Conservation (phyloP, 2,888 invertebrate genomes). For the Sthenelais limicola region DNA sequence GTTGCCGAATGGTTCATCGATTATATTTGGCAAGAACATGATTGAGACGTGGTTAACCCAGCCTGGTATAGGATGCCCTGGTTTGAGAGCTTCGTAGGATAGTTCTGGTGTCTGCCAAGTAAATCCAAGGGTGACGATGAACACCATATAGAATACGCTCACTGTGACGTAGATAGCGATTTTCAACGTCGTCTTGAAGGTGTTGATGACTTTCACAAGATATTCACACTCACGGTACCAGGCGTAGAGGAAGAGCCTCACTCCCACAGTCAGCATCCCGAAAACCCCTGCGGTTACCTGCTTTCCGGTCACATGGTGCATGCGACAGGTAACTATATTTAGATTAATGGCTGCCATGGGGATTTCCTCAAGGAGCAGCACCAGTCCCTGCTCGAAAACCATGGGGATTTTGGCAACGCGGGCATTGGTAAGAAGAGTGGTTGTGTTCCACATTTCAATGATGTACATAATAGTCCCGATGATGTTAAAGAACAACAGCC, state of each 20-base stretch:
- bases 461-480: slow-evolving; percentile 39
- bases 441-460: slow-evolving; percentile 40
- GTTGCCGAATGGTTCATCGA: slow-evolving; percentile 31
- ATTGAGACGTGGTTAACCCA: slow-evolving; percentile 36
- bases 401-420: slow-evolving; percentile 44
- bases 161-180: slow-evolving; percentile 45
- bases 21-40: slow-evolving; percentile 21
- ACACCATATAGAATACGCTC: slow-evolving; percentile 33
- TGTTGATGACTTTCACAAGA: slow-evolving; percentile 42
- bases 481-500: slow-evolving; percentile 39
- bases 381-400: slow-evolving; percentile 44
- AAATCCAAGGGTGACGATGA: slow-evolving; percentile 42
- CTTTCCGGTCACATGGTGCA: slow-evolving; percentile 23
- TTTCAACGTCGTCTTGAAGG: slow-evolving; percentile 41
- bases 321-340: slow-evolving; percentile 43
- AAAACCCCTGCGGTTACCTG: slow-evolving; percentile 40
- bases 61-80: slow-evolving; percentile 8
- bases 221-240: slow-evolving; percentile 41
- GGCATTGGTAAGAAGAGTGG: slow-evolving; percentile 42
- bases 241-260: slow-evolving; percentile 45
- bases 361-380: slow-evolving; percentile 43
- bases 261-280: slow-evolving; percentile 37
- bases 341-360: slow-evolving; percentile 46
- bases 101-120: slow-evolving; percentile 39
- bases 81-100: not conserved